phyloP scores from a whole-genome alignment of 23 tunicate genomes.

The Aplidium turbinatum region DNA sequence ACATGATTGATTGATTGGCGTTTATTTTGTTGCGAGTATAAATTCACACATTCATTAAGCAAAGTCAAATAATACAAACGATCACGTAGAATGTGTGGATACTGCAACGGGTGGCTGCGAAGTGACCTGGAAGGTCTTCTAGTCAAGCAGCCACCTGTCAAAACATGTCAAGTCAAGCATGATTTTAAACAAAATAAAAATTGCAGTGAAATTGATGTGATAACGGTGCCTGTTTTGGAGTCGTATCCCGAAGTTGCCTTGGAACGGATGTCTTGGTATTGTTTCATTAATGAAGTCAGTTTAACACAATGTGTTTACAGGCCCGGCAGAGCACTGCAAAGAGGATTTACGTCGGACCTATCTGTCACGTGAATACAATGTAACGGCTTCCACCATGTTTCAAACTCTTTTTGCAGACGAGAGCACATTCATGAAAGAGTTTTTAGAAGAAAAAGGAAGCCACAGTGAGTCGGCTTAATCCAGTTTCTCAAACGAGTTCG shows the following conservation, averaged over 20 bases:
- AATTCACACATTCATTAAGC: no score
- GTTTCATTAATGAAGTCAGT: no score
- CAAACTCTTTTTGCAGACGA: constrained; percentile 58
- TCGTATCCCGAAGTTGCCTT: no score
- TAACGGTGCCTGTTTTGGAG: neutral
- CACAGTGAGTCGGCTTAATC: constrained; percentile 26
- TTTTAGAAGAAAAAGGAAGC: constrained; percentile 37
- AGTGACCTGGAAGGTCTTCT: no score
- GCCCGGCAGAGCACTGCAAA: constrained; percentile 24
- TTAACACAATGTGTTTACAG: constrained; percentile 4
- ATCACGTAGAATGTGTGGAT: no score
- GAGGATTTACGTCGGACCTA: constrained; percentile 28
- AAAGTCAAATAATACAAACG: no score
- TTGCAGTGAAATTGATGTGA: neutral
- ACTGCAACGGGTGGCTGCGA: no score
- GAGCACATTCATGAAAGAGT: constrained; percentile 55
- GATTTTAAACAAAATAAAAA: neutral
- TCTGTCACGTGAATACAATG: constrained; percentile 29
- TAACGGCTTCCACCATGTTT: constrained; percentile 44
- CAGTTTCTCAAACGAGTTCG: no score
- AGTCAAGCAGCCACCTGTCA: no score
- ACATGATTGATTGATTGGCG: no score
- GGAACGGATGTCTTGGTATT: no score
- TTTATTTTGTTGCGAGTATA: no score
- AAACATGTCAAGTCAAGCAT: neutral